Evolutionary conservation across 2,797 vertebrate genomes (phyloP).

Genomic region (Gymnoscopelus microlampas): DNA sequence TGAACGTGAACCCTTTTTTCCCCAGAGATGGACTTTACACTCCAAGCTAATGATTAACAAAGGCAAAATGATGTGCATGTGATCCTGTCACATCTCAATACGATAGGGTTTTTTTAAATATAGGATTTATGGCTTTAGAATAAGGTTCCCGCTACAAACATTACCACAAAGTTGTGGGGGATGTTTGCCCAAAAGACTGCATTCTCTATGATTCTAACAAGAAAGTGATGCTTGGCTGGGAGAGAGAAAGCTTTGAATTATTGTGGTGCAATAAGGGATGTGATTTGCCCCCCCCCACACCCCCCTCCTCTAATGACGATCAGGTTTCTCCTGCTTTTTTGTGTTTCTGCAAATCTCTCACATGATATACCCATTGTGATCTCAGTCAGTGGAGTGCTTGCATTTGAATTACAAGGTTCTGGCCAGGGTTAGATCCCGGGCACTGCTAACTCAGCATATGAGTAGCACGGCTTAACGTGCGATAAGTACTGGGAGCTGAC

Average conservation of each 20-base stretch:
- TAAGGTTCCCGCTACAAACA: conserved; percentile 53
- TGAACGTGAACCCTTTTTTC: conserved; percentile 23
- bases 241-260: conserved; percentile 51
- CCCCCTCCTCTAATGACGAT: no score
- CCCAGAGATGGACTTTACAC: conserved; percentile 1
- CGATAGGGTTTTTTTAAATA: conserved; percentile 48
- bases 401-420: no score
- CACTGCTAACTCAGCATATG: no score
- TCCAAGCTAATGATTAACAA: conserved; percentile 15
- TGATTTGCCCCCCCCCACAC: neutral
- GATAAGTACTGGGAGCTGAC: no score
- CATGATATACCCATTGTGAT: no score
- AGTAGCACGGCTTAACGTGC: no score
- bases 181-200: conserved; percentile 51
- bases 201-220: conserved; percentile 52
- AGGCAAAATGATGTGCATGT: conserved; percentile 22
- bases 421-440: no score
- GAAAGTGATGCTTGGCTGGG: neutral
- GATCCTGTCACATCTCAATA: conserved; percentile 11
- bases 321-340: no score
- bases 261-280: conserved; percentile 13
- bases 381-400: no score
- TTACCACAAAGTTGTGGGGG: conserved; percentile 21
- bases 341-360: no score
- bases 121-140: conserved; percentile 67